phyloP scores from a whole-genome alignment of 2,113 vertebrate species.

The Micronycteris hirsuta region DNA sequence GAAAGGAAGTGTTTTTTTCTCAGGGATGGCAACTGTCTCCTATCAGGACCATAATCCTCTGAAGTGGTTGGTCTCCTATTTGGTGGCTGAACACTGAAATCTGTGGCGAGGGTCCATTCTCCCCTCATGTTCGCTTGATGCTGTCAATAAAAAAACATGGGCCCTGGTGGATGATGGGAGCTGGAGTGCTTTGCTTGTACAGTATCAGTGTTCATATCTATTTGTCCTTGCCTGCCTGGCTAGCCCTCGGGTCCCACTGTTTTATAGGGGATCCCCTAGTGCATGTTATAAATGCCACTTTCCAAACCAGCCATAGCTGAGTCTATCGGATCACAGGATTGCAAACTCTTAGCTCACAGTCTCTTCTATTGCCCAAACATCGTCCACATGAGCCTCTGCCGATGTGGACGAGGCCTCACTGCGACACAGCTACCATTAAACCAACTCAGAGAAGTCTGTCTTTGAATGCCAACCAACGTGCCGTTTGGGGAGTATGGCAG shows the following conservation, averaged over 20 bases:
- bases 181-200: background rate
- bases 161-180: background rate
- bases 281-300: background rate
- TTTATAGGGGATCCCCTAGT: too few relatives aligned
- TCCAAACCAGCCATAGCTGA: background rate
- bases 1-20: background rate
- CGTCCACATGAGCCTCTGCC: background rate
- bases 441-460: background rate
- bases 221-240: background rate
- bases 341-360: background rate
- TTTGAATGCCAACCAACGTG: background rate
- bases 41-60: background rate
- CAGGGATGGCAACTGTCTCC: background rate
- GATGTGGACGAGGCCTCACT: background rate
- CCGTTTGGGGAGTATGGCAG: background rate
- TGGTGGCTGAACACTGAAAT: background rate
- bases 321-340: background rate
- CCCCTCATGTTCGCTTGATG: background rate
- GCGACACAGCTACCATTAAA: background rate
- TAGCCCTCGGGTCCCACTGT: background rate
- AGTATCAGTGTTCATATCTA: background rate
- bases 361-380: background rate
- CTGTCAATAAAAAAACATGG: background rate
- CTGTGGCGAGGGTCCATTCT: background rate
- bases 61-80: background rate